Evolutionary conservation across 2,113 vertebrate species (phyloP).

Genomic region (Pycnonotus jocosus): DNA sequence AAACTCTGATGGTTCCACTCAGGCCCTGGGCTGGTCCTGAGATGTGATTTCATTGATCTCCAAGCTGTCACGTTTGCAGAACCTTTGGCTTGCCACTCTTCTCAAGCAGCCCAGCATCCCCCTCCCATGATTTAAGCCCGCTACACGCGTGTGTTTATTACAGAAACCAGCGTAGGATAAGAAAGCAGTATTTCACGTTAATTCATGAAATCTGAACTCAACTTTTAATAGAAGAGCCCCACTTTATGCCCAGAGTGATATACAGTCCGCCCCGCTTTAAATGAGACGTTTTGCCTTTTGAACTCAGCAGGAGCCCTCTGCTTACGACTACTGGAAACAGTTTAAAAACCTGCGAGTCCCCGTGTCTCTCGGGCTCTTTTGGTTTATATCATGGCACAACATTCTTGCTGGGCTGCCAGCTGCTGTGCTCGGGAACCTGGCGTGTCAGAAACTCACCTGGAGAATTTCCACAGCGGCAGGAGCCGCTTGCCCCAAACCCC

Average conservation of each 20-base stretch:
- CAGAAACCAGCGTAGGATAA: constrained; percentile 34
- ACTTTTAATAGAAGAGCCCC: constrained; percentile 53
- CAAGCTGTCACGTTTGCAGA: neutral
- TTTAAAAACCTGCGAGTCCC: constrained; percentile 5
- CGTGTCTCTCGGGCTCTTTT: neutral
- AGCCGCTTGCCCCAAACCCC: accelerated
- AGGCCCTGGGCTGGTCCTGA: neutral
- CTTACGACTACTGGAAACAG: constrained; percentile 45
- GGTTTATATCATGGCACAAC: constrained; percentile 8
- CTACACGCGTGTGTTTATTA: constrained; percentile 14
- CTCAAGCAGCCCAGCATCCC: neutral
- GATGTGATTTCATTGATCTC: neutral
- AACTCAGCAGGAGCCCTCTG: constrained; percentile 53
- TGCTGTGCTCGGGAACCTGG: neutral
- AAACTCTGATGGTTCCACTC: neutral
- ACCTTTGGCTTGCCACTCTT: neutral
- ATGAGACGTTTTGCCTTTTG: constrained; percentile 56
- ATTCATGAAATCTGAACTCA: constrained; percentile 58
- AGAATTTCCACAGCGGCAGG: neutral
- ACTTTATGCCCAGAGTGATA: constrained; percentile 47
- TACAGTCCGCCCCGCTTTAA: neutral
- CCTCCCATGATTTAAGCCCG: neutral
- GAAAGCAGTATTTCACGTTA: constrained; percentile 48
- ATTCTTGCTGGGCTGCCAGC: neutral
- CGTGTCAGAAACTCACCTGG: neutral